These are phyloP conservation scores for Parauchenoglanis punctatus DNA, from an alignment of 2,797 vertebrate species.

Conservation along the genomic window DNA sequence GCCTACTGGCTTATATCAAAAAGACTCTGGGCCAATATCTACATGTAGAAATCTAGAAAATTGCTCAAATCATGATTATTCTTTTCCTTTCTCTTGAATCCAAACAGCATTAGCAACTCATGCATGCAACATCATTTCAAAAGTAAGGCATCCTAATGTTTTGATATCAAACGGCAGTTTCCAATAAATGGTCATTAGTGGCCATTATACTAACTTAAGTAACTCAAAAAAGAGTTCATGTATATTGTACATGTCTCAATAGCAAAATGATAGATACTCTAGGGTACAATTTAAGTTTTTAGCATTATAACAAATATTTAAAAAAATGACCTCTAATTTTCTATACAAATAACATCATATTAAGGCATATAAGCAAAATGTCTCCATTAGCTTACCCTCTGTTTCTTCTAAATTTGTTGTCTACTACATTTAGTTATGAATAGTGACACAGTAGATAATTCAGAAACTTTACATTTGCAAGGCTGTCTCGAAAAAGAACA, in stretches of 20 bases:
- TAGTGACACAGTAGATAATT: constrained; percentile 1
- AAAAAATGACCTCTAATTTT: neutral
- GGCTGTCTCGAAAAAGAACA: neutral
- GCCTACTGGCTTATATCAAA: neutral
- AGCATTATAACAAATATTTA: neutral
- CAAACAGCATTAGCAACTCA: neutral
- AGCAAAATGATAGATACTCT: neutral
- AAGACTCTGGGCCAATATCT: constrained; percentile 30
- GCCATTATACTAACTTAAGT: neutral
- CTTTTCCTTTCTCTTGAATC: neutral
- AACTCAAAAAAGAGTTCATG: neutral
- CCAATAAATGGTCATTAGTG: neutral
- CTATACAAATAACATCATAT: neutral
- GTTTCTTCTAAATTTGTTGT: neutral
- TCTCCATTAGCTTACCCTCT: neutral
- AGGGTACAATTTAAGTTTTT: neutral
- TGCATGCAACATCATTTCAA: neutral
- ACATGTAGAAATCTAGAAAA: constrained; percentile 24
- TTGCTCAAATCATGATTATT: neutral
- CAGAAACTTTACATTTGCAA: neutral
- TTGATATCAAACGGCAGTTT: neutral
- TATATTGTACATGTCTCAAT: neutral
- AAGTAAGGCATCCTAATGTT: neutral
- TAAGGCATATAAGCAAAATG: neutral
- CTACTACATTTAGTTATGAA: neutral